Evolutionary conservation across 2,113 vertebrate genomes (phyloP).

Genomic region (Boleophthalmus pectinirostris): DNA sequence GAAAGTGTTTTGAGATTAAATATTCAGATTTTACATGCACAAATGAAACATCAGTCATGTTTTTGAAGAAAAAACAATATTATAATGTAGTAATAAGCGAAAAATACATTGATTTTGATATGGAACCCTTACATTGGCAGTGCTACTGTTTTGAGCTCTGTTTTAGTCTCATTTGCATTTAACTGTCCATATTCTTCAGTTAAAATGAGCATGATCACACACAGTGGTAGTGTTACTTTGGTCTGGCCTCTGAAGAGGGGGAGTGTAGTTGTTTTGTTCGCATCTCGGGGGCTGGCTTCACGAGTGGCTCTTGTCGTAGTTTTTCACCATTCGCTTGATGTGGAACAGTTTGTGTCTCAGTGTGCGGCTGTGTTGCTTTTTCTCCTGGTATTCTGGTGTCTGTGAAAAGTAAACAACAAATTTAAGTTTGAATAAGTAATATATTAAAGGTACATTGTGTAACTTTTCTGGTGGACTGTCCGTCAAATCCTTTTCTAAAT

Average conservation of each 20-base stretch:
- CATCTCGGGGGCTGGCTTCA: constrained; percentile 32
- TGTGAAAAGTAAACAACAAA: constrained; percentile 37
- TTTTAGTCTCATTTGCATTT: background rate
- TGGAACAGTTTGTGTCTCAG: constrained; percentile 87
- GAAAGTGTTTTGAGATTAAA: background rate
- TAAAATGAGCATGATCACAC: background rate
- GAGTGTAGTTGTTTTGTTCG: constrained; percentile 38
- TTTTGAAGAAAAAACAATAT: background rate
- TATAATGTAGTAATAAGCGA: background rate
- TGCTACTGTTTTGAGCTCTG: constrained; percentile 3
- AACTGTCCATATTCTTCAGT: background rate
- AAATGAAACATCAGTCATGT: background rate
- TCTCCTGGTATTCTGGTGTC: constrained; percentile 82
- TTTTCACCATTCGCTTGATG: constrained; percentile 86
- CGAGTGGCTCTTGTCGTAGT: constrained; percentile 80
- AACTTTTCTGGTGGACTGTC: no score
- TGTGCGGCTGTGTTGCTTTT: constrained; percentile 79
- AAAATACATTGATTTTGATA: no score
- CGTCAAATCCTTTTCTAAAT: no score
- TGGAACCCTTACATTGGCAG: constrained; percentile 12
- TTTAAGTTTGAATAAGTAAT: background rate
- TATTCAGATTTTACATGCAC: background rate
- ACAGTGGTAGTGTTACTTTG: constrained; percentile 51
- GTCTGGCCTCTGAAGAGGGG: constrained; percentile 46
- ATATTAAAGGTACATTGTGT: background rate